Conservation (phyloP, 2,888 invertebrate genomes). For the Tachina lurida region DNA sequence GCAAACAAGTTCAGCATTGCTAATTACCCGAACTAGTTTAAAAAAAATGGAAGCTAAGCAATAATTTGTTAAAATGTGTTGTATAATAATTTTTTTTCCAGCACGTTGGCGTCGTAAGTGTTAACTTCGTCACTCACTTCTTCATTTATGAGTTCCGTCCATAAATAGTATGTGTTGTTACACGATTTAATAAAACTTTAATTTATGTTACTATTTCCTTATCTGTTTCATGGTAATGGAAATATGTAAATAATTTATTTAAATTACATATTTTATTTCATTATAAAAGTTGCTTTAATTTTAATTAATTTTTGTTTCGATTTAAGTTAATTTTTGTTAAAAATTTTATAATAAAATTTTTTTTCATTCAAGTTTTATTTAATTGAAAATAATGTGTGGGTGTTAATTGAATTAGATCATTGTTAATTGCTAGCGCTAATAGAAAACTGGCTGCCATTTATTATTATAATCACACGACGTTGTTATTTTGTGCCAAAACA, state of each 20-base stretch:
- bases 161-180: background rate
- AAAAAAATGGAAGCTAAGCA: background rate
- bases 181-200: slow-evolving; percentile 3
- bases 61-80: slow-evolving; percentile 17
- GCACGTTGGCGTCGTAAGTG: slow-evolving; percentile 67
- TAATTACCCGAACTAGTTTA: slow-evolving; percentile 41
- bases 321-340: slow-evolving; percentile 30
- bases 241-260: slow-evolving; percentile 36
- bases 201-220: background rate
- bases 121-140: slow-evolving; percentile 65
- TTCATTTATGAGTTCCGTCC: slow-evolving; percentile 13
- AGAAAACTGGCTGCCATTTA: slow-evolving; percentile 1
- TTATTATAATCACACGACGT: background rate
- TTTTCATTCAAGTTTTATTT: slow-evolving; percentile 3
- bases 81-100: background rate
- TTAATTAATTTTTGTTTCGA: slow-evolving; percentile 27
- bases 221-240: background rate
- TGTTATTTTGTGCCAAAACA: background rate
- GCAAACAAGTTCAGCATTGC: slow-evolving; percentile 29
- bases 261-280: slow-evolving; percentile 23
- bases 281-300: slow-evolving; percentile 50
- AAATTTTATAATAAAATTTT: background rate
- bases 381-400: slow-evolving; percentile 74
- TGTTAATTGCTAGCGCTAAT: slow-evolving; percentile 63
- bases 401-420: slow-evolving; percentile 79